phyloP scores from a whole-genome alignment of 2,113 vertebrate genomes.

The Galbula dea region DNA sequence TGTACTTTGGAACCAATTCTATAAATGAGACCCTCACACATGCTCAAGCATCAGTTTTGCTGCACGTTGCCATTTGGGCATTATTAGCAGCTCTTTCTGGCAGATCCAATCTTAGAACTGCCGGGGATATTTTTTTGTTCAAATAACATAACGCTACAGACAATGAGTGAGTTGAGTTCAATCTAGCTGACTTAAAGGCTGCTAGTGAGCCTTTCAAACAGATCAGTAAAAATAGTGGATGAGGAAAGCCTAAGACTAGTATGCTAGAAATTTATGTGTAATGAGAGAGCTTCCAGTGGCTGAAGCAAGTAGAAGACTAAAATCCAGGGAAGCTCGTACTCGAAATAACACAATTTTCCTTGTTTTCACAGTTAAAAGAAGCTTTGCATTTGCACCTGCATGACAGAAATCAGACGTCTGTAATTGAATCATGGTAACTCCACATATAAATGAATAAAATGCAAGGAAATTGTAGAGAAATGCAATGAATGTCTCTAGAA shows the following conservation, averaged over 20 bases:
- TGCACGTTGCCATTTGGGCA: background rate
- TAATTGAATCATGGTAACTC: background rate
- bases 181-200: background rate
- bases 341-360: background rate
- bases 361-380: background rate
- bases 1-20: background rate
- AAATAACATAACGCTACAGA: background rate
- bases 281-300: background rate
- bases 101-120: background rate
- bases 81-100: background rate
- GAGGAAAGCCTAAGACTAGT: background rate
- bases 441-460: constrained; percentile 1
- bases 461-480: background rate
- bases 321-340: background rate
- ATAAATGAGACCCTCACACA: background rate
- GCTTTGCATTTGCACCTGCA: background rate
- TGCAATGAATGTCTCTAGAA: background rate
- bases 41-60: background rate
- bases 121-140: background rate
- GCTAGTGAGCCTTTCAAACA: background rate
- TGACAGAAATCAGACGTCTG: background rate
- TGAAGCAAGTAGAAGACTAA: background rate
- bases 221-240: background rate
- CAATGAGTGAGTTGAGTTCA: background rate
- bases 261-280: background rate